phyloP scores from a whole-genome alignment of 2,797 vertebrate species.

The Enteromius radiatus region DNA sequence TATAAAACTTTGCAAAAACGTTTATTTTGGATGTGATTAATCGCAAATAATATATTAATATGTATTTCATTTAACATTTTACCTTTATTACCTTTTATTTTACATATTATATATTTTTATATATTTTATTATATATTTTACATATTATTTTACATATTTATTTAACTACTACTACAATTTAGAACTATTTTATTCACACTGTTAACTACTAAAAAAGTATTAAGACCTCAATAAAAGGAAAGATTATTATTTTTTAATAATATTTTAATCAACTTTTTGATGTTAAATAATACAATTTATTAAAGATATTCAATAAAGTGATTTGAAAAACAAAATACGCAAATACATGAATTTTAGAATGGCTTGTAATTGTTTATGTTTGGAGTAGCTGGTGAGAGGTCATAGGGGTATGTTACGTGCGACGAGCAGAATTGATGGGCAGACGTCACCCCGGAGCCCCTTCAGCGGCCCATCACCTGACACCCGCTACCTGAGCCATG shows the following conservation, averaged over 20 bases:
- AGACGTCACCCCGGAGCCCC: background rate
- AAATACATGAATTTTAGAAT: background rate
- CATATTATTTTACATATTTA: too few species aligned
- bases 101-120: too few species aligned
- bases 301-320: background rate
- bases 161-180: too few species aligned
- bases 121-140: too few species aligned
- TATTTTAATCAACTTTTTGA: background rate
- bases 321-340: background rate
- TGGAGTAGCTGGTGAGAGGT: background rate
- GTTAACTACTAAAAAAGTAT: background rate
- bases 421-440: background rate
- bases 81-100: too few species aligned
- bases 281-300: background rate
- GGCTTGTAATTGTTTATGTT: background rate
- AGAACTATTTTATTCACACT: too few species aligned
- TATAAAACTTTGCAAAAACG: too few species aligned
- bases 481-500: constrained; percentile 40
- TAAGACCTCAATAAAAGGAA: too few species aligned
- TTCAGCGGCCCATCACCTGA: constrained; percentile 29
- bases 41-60: too few species aligned
- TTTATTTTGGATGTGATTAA: too few species aligned
- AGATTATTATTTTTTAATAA: too few species aligned
- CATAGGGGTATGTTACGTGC: background rate
- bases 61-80: background rate